A percentile compares a stretch with the other conserved stretches of the same genome.
phyloP scores from a whole-genome alignment of 2,888 invertebrate genomes.

The Chrysina gloriosa region DNA sequence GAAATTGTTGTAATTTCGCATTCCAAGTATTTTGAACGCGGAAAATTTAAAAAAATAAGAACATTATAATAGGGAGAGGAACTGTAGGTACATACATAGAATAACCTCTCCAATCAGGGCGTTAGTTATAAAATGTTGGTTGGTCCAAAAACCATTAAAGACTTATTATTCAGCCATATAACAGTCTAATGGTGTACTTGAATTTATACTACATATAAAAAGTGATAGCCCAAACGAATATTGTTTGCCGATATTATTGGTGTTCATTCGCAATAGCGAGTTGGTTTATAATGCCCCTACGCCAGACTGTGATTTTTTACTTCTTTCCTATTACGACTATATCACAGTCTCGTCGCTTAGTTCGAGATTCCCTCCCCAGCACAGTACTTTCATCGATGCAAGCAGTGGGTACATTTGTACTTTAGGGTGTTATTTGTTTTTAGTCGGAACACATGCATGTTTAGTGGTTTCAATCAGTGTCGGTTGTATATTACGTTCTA shows the following conservation, averaged over 20 bases:
- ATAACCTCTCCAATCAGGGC: constrained; percentile 49
- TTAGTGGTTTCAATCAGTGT: constrained; percentile 29
- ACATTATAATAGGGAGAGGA: constrained; percentile 12
- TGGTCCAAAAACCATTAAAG: constrained; percentile 55
- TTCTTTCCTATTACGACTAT: not conserved
- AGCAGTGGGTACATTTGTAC: constrained; percentile 50
- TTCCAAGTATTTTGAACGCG: not conserved
- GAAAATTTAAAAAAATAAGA: not conserved
- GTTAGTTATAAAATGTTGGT: constrained; percentile 54
- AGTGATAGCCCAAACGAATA: constrained; percentile 57
- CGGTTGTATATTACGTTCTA: not conserved
- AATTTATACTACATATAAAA: constrained; percentile 54
- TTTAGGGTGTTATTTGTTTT: constrained; percentile 55
- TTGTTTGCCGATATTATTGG: constrained; percentile 65
- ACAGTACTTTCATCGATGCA: constrained; percentile 52
- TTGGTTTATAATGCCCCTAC: not conserved
- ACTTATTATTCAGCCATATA: constrained; percentile 55
- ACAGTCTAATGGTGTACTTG: constrained; percentile 54
- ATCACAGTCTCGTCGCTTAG: constrained; percentile 48
- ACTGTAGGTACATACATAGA: constrained; percentile 7
- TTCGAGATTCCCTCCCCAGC: constrained; percentile 49
- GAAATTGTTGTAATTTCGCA: not conserved
- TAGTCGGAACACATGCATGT: constrained; percentile 48
- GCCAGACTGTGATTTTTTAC: constrained; percentile 28
- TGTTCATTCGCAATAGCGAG: constrained; percentile 26